A percentile compares a stretch with the other conserved stretches of the same genome.
phyloP scores from a whole-genome alignment of 1,140 invertebrate genomes.

The Eumaeus atala region DNA sequence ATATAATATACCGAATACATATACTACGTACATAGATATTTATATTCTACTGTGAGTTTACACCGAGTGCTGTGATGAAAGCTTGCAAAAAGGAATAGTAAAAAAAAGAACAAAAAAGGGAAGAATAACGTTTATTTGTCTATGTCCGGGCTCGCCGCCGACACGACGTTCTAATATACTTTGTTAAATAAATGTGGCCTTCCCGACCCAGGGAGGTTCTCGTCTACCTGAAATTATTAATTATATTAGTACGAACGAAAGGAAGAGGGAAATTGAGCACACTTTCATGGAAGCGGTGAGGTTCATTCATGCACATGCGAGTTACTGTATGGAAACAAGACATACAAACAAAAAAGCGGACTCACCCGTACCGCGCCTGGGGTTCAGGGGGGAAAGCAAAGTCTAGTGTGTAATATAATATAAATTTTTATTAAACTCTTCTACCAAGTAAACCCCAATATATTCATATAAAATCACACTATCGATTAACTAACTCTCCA shows the following conservation, averaged over 20 bases:
- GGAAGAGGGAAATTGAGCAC: slow-evolving; percentile 41
- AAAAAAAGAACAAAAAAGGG: slow-evolving; percentile 61
- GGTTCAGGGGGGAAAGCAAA: slow-evolving; percentile 37
- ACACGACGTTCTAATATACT: slow-evolving; percentile 13
- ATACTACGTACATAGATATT: slow-evolving; percentile 36
- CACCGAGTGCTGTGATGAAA: slow-evolving; percentile 70
- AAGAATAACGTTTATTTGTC: slow-evolving; percentile 60
- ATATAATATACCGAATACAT: slow-evolving; percentile 40
- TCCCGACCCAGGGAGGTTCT: slow-evolving; percentile 68
- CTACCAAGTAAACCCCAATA: slow-evolving; percentile 73
- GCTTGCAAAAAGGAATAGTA: slow-evolving; percentile 56
- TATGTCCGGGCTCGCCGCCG: slow-evolving; percentile 20
- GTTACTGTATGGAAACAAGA: slow-evolving; percentile 21
- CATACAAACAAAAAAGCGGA: slow-evolving; percentile 20
- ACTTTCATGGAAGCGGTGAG: slow-evolving; percentile 44
- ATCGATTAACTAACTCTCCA: slow-evolving; percentile 59
- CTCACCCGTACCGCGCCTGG: slow-evolving; percentile 28
- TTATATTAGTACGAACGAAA: slow-evolving; percentile 71
- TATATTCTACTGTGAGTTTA: slow-evolving; percentile 62
- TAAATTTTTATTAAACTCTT: slow-evolving; percentile 69
- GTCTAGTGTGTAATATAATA: slow-evolving; percentile 49
- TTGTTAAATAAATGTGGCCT: slow-evolving; percentile 64
- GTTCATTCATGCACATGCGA: slow-evolving; percentile 47
- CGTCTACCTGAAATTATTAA: slow-evolving; percentile 72
- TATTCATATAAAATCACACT: slow-evolving; percentile 74